A percentile compares a stretch with the other conserved stretches of the same genome.
Conservation (phyloP, 2,888 invertebrate species). For the Drosophila macrospina region DNA sequence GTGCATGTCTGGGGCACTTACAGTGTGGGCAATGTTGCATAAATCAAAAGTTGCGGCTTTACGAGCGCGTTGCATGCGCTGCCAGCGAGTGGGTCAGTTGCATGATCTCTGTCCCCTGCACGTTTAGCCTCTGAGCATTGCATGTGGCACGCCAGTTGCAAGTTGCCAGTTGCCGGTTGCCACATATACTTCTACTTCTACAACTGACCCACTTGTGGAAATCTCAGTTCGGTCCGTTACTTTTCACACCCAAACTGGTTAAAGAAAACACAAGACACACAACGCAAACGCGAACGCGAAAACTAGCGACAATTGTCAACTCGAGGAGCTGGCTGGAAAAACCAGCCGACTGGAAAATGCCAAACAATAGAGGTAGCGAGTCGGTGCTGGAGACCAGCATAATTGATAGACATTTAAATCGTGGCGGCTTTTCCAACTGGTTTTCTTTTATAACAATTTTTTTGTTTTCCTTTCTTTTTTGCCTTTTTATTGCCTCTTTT, state of each 20-base stretch:
- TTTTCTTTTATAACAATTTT: conserved; percentile 46
- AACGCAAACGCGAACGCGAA: conserved; percentile 54
- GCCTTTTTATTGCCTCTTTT: conserved; percentile 63
- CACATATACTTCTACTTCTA: conserved; percentile 13
- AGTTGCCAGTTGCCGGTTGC: not conserved
- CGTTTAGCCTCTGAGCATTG: conserved; percentile 40
- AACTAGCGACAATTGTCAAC: conserved; percentile 70
- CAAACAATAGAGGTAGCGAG: conserved; percentile 47
- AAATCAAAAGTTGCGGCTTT: conserved; percentile 60
- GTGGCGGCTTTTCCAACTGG: conserved; percentile 61
- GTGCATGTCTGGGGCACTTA: conserved; percentile 20
- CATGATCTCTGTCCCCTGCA: conserved; percentile 15
- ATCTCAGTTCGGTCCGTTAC: conserved; percentile 63
- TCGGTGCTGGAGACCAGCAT: conserved; percentile 43
- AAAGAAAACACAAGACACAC: conserved; percentile 47
- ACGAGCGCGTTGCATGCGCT: conserved; percentile 32
- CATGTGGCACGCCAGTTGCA: conserved; percentile 64
- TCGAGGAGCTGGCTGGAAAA: conserved; percentile 6
- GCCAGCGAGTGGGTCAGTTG: conserved; percentile 51
- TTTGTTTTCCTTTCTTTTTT: conserved; percentile 50
- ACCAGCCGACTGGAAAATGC: conserved; percentile 63
- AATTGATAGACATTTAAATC: conserved; percentile 61
- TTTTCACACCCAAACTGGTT: conserved; percentile 74
- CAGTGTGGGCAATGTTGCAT: conserved; percentile 48
- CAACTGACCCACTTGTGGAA: conserved; percentile 68